Percentiles rank a stretch among this genome's conserved stretches.
Evolutionary conservation across 2,113 vertebrate species (phyloP).

Genomic region (Pterocles gutturalis): DNA sequence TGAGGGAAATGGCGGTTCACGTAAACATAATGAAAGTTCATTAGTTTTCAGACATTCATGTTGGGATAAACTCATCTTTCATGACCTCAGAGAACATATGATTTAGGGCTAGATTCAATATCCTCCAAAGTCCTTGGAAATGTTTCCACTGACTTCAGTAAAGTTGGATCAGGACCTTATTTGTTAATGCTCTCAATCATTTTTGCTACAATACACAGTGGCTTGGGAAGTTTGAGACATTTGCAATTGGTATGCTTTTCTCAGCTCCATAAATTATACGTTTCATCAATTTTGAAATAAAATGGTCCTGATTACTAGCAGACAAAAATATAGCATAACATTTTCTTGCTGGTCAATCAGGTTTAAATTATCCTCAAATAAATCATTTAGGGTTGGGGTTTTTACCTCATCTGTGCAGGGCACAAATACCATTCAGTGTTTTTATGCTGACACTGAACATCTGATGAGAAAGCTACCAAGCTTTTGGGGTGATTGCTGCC

Average conservation of each 20-base stretch:
- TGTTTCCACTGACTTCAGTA: not conserved
- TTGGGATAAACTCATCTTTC: conserved; percentile 28
- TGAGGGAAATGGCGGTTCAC: conserved; percentile 9
- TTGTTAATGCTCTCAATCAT: conserved; percentile 16
- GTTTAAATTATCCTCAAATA: conserved; percentile 5
- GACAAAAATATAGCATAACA: not conserved
- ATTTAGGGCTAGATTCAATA: not conserved
- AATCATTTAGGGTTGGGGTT: not conserved
- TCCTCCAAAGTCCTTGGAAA: not conserved
- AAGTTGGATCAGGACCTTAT: conserved; percentile 1
- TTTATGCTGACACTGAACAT: not conserved
- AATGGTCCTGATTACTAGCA: not conserved
- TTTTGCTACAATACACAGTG: not conserved
- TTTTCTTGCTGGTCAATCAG: not conserved
- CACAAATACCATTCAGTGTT: not conserved
- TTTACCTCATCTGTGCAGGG: not conserved
- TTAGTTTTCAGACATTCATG: not conserved
- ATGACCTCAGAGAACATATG: not conserved
- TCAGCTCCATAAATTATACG: not conserved
- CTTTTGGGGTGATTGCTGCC: not conserved
- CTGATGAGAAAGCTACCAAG: not conserved
- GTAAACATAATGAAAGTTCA: conserved; percentile 6
- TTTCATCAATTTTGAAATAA: not conserved
- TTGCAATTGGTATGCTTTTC: not conserved
- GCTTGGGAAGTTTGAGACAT: not conserved